Base-by-base conservation (phyloP, 2,797 vertebrate genomes). In the Spinibarbus caldwelli region DNA sequence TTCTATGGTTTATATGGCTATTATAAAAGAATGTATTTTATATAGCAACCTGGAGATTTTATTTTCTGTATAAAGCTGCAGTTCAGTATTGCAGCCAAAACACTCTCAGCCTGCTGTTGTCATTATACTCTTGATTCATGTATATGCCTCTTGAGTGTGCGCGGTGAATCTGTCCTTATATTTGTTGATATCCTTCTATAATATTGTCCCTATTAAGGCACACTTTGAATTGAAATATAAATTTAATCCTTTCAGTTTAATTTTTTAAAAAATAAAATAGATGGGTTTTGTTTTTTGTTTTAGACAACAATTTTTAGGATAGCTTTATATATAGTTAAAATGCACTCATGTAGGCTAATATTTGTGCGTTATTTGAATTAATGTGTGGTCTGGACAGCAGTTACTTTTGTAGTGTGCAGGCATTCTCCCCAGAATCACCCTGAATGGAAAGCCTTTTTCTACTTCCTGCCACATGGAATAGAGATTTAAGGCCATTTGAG, bases 401-500 rank as follows among this genome's bases (percentile, higher is more conserved):
- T 72, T 23, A 64, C 41, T 68, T 79, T 79, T 85, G 52, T 79
- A 79, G 59, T 85, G n/a, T n/a, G 82, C 88, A 85, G 64, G 68
- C 62, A 52, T 64, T 86, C 83, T 78, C 68, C 70, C 78, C 26
- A 41, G 52, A 88, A 87, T 89, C 85, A 71, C 91, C 87, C 84
- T 90, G 87, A 89, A 82, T 26, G 77, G 85, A 86, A 86, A 90
- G 54, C 82, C 87, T 87, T 87, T 91, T 67, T 89, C 85, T 84
- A 86, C 89, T 91, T 85, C 87, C 89, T 90, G 87, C 91, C 94
- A 94, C 92, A 93, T 94, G 94, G 94, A 93, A 95, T 94, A 92
- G 82, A 57, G 75, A 93, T 94, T 92, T 85, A 82, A 85, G 87
- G 81, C 67, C 81, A 80, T 80, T 81, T 36, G 75, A 83, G 80